Evolutionary conservation across 2,113 vertebrate species (phyloP).

Genomic region (Panthera uncia): DNA sequence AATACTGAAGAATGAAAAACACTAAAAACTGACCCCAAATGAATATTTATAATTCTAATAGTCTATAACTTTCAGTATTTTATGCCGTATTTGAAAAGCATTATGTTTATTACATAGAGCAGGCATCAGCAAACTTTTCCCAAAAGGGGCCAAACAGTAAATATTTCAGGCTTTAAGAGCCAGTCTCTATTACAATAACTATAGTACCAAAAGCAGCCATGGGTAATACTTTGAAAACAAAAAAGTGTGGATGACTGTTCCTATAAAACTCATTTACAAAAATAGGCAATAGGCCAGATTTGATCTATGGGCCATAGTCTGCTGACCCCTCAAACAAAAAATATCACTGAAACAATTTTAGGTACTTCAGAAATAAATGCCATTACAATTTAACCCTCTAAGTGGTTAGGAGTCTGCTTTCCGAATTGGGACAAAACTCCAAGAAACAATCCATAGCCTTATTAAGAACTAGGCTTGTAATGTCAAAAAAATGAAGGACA

Average conservation of each 20-base stretch:
- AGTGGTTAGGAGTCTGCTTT: not conserved
- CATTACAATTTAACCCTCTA: not conserved
- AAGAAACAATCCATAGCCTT: not conserved
- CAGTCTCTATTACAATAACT: not conserved
- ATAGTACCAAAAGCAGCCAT: not conserved
- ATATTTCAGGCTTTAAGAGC: not conserved
- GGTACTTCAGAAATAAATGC: not conserved
- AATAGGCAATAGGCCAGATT: not conserved
- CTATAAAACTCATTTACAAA: not conserved
- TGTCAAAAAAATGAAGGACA: not conserved
- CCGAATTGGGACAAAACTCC: not conserved
- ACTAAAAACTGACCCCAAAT: not conserved
- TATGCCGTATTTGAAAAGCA: not conserved
- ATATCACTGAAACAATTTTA: not conserved
- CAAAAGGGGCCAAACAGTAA: not conserved
- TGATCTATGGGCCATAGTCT: not conserved
- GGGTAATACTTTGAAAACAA: not conserved
- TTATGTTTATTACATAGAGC: slow-evolving; percentile 5
- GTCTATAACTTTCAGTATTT: not conserved
- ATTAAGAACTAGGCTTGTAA: not conserved
- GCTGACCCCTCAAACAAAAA: not conserved
- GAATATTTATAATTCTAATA: not conserved
- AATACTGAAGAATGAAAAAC: not conserved
- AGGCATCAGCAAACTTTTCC: not conserved
- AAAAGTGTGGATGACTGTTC: not conserved